Evolutionary conservation across 37 sponge, comb jelly and placozoan species (phyloP), one percentile per base, ranked within the genome.

Genomic region (Axinella damicornis): DNA sequence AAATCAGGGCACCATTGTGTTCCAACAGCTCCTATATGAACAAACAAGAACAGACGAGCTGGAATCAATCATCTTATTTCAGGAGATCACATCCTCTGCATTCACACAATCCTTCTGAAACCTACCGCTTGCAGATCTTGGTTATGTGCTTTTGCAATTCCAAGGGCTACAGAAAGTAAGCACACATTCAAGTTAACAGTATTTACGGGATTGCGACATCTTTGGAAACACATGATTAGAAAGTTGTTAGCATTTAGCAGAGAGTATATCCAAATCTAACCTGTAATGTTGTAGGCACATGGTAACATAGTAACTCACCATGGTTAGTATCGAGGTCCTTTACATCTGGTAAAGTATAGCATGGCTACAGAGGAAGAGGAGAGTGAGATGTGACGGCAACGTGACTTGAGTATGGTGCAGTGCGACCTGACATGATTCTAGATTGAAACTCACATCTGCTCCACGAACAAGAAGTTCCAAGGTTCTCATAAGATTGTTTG

Each of bases 1-100:
- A 62, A 37, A 75, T 65, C 34, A 73, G 37, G 0, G 92, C 94
- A 55, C 94, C 92, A 68, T 94, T 94, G 39, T 91, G 94, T 39
- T 83, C 87, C 33, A 94, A 71, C 70, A 94, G 88, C 65, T 94
- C 94, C 93, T 85, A 15, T n/a, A 63, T 57, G 17, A 19, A 31
- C 54, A 61, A 22, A 70, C 56, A 30, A 18, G n/a, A n/a, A n/a
- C n/a, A n/a, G 11, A 37, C 72, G 2, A 53, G 33, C 2, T 38
- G 0, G 52, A 15, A 46, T 9, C 46, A 46, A 12, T 4, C 46
- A 46, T 46, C 46, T 12, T 9, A 46, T 46, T n/a, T n/a, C n/a
- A n/a, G n/a, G n/a, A n/a, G n/a, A n/a, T n/a, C n/a, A n/a, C n/a
- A n/a, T n/a, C n/a, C n/a, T n/a, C n/a, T n/a, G n/a, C n/a, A n/a